Evolutionary conservation across 2,888 invertebrate genomes (phyloP).

Genomic region (Habrosyne pyritoides): DNA sequence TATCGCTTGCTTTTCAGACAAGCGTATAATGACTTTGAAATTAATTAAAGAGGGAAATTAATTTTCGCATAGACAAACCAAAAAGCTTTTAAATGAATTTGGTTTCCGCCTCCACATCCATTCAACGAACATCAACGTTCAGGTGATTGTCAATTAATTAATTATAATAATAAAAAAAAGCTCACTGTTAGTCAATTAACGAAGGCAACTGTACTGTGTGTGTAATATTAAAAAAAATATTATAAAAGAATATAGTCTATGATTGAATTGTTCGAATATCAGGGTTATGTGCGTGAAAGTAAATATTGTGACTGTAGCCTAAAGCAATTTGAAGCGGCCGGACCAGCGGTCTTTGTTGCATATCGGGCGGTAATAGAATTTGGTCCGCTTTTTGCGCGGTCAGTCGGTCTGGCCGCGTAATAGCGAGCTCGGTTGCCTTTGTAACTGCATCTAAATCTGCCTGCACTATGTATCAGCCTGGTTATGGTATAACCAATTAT

Average conservation of each 20-base stretch:
- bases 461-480: constrained; percentile 54
- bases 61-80: neutral
- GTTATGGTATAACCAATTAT: constrained; percentile 61
- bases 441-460: constrained; percentile 79
- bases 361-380: constrained; percentile 82
- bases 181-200: neutral
- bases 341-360: constrained; percentile 81
- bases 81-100: neutral
- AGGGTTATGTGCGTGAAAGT: constrained; percentile 61
- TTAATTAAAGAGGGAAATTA: neutral
- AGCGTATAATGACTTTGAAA: neutral
- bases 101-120: neutral
- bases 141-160: too few species aligned
- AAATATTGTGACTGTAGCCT: constrained; percentile 78
- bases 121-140: too few species aligned
- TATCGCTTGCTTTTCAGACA: neutral
- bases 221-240: too few species aligned
- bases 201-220: too few species aligned
- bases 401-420: constrained; percentile 68
- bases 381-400: constrained; percentile 80
- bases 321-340: constrained; percentile 80
- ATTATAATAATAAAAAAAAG: neutral
- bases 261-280: constrained; percentile 65
- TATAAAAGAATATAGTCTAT: constrained; percentile 66
- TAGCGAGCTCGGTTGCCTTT: constrained; percentile 76